Base-by-base conservation (phyloP, 2,888 invertebrate species). In the Microctonus brassicae region DNA sequence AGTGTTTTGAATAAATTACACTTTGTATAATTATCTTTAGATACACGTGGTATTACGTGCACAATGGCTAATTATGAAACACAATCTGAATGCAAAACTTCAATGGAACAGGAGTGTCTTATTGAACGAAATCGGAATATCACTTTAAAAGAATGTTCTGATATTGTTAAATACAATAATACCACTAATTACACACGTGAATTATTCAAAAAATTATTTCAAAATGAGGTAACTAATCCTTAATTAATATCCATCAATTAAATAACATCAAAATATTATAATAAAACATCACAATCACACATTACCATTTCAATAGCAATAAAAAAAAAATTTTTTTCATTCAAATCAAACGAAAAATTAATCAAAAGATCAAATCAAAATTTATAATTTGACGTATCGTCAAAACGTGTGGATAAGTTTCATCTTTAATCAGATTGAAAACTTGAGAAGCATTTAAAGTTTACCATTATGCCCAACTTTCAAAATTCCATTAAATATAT, bases 51-150 rank as follows among this genome's bases (percentile, higher is more conserved):
- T 20, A 61, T 65, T 64, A 62, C 65, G 61, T 47, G 17, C 17
- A 47, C 47, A 47, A 76, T 77, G 77, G 75, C 78, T 58, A 77
- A 73, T 69, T 66, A 78, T 77, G 69, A 77, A 62, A 74, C 76
- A 55, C 65, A 78, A 73, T 84, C 86, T 63, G 69, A 76, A 70
- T 77, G 76, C 69, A 91, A 91, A 88, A 93, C 92, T 33, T 90
- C 91, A 70, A 93, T 93, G 93, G 93, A 93, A 81, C 92, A 92
- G 80, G 93, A 93, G 82, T 91, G 91, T 83, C 89, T 91, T 4
- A 89, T 91, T 78, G 93, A 93, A 81, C 89, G 90, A 66, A 87
- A 91, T 70, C 89, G 93, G 70, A 81, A 90, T 76, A 89, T 90
- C 1, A 89, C 92, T n/a, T 83, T 94, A 79, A 91, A 91, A 83